Percentiles rank a stretch among this genome's conserved stretches.
phyloP scores from a whole-genome alignment of 2,888 invertebrate species.

The Heliothis peltigera region DNA sequence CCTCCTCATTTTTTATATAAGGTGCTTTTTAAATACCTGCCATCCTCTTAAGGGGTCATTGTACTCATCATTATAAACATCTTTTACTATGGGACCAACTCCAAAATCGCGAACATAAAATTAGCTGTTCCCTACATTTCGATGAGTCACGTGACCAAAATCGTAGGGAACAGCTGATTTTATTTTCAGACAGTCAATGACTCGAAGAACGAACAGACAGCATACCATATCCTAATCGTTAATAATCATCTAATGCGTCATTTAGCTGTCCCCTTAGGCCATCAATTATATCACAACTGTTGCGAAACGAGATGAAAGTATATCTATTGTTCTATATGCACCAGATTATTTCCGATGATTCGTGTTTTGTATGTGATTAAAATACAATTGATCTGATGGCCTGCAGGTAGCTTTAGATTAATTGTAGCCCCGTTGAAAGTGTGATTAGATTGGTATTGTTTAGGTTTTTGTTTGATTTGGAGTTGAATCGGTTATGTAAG shows the following conservation, averaged over 20 bases:
- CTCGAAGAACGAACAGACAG: conserved; percentile 10
- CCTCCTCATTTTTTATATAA: too few relatives aligned
- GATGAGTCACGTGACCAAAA: too few relatives aligned
- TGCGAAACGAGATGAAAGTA: conserved; percentile 57
- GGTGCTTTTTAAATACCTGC: too few relatives aligned
- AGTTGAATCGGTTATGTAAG: conserved; percentile 24
- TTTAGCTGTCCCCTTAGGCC: conserved; percentile 43
- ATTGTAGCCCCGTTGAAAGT: conserved; percentile 44
- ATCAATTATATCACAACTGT: conserved; percentile 48
- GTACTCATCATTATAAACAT: too few relatives aligned
- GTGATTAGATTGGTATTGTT: conserved; percentile 32
- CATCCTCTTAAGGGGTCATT: too few relatives aligned
- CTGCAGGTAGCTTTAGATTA: conserved; percentile 52
- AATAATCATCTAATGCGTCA: conserved; percentile 33
- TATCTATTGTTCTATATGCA: conserved; percentile 50
- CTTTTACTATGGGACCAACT: too few relatives aligned
- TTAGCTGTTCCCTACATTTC: too few relatives aligned
- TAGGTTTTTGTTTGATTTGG: conserved; percentile 19
- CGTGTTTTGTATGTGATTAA: conserved; percentile 37
- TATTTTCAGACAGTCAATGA: conserved; percentile 20
- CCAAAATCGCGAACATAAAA: too few relatives aligned
- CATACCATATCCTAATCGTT: conserved; percentile 9
- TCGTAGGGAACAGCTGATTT: too few relatives aligned
- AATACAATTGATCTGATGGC: conserved; percentile 48
- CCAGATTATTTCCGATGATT: conserved; percentile 57